Evolutionary conservation across 2,113 vertebrate genomes (phyloP), one percentile per base, ranked within the genome.

Genomic region (Tautogolabrus adspersus): DNA sequence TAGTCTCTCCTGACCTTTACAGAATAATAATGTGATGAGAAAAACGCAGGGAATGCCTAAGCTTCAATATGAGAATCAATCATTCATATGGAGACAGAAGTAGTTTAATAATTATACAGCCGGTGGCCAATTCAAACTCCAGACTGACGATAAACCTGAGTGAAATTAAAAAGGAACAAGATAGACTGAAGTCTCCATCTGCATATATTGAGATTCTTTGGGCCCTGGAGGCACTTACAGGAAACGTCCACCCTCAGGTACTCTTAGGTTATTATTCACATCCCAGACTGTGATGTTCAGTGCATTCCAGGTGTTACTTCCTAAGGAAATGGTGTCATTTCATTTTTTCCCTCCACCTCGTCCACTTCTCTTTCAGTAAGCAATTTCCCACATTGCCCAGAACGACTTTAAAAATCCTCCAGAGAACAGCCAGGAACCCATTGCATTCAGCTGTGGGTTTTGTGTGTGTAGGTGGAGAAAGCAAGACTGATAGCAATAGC

Each of bases 301-400:
- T 23, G 10, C 23, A 23, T 68, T 44, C 23, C 56, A 72, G 47
- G 42, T 68, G 63, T 74, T 82, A 64, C 51, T 78, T 63, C 67
- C 59, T 68, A 16, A 67, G 42, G 78, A 89, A 86, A 77, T 26
- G 38, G 58, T 77, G 60, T 68, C 65, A 81, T 79, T 82, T 75
- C 60, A 51, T 42, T 63, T 69, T 58, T 77, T 63, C 68, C 46
- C 47, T 79, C 56, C 75, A 82, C 66, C 63, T 38, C 8, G 3
- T 77, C 75, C 77, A 61, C 71, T 79, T 88, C 63, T 46, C 61
- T 68, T 75, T 75, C 79, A 82, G 40, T 66, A 63, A 77, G 79
- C 79, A 47, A 82, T 87, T 88, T 86, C 75, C 78, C 54, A 63
- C 64, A 77, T 76, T 83, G 75, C 71, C 58, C 72, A 59, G 72